These are phyloP conservation scores for Acropternis orthonyx DNA, from an alignment of 2,797 vertebrate genomes.

Conservation along the genomic window DNA sequence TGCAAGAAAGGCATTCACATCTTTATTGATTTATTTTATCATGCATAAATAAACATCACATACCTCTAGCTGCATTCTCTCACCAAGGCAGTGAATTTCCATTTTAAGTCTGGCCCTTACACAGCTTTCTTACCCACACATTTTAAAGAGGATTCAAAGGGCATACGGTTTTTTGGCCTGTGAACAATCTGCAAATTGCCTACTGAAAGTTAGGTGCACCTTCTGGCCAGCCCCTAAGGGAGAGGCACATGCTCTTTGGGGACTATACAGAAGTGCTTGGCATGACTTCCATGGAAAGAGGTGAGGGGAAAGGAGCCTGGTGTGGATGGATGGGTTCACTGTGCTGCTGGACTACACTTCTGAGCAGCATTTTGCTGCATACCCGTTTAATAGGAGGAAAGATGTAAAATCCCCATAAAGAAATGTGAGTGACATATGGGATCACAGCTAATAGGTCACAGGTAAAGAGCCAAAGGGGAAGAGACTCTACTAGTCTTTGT, in stretches of 20 bases:
- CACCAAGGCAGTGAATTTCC: not conserved
- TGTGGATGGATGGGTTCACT: not conserved
- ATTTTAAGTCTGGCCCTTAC: not conserved
- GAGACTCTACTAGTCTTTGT: not conserved
- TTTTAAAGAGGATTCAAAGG: not conserved
- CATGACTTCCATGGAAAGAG: not conserved
- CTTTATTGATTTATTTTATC: not conserved
- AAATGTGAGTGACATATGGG: not conserved
- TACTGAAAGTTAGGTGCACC: not conserved
- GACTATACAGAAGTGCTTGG: not conserved
- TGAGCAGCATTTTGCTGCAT: not conserved
- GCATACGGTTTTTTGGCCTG: not conserved
- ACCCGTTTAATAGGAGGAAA: not conserved
- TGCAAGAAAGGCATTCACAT: not conserved
- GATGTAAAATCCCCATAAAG: not conserved
- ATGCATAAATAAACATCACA: not conserved
- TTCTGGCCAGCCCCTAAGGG: not conserved
- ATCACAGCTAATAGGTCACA: not conserved
- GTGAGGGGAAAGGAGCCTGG: not conserved
- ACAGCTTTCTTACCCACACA: not conserved
- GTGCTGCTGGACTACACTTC: not conserved
- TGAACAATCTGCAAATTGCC: not conserved
- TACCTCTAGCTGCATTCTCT: not conserved
- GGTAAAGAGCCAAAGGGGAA: not conserved
- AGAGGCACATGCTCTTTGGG: accelerated